Base-by-base conservation (phyloP, 2,113 vertebrate genomes). In the Sprattus sprattus region DNA sequence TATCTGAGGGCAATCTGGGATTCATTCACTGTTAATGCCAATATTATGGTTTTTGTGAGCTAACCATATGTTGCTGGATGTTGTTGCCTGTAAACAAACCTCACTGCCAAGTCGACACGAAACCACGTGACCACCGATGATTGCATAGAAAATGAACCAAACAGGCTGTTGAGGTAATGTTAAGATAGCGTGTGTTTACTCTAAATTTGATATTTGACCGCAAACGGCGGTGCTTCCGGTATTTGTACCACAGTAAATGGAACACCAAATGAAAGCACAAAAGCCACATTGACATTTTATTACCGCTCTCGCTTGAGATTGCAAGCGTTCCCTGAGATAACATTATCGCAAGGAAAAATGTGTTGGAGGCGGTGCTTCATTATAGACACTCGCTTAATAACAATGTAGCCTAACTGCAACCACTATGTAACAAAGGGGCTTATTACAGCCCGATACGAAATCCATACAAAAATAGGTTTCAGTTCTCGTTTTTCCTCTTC, bases 301-400 rank as follows among this genome's bases (percentile, higher is more conserved):
- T 78, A 15, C 39, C 32, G 71, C 71, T 78, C 28, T 16, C 71
- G 16, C 39, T 75, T 32, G 25, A 15, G 39, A 28, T 39, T 28
- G 28, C 28, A 13, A 78, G 28, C 28, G 28, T 16, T 32, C 11
- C 28, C 28, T 16, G 13, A 4, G 32, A 78, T 32, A 75, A 39
- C 13, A 75, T 39, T 39, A 75, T 13, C 67, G 10, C 25, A 75
- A 13, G 67, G 28, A 39, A 39, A 75, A 75, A 75, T 75, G 67
- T 75, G 54, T 22, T 57, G 71, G 71, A 78, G 71, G 71, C 71
- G 71, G 71, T 78, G 71, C 71, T 39, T 78, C 11, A 71, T 78
- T 16, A 18, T 32, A 39, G 71, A 32, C 71, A 78, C 11, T 11
- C 11, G 10, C 39, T 39, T 78, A 39, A 78, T 78, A 78, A 78